Base-by-base conservation (phyloP, 1,140 invertebrate species). In the Pygmarrhopalites habei region DNA sequence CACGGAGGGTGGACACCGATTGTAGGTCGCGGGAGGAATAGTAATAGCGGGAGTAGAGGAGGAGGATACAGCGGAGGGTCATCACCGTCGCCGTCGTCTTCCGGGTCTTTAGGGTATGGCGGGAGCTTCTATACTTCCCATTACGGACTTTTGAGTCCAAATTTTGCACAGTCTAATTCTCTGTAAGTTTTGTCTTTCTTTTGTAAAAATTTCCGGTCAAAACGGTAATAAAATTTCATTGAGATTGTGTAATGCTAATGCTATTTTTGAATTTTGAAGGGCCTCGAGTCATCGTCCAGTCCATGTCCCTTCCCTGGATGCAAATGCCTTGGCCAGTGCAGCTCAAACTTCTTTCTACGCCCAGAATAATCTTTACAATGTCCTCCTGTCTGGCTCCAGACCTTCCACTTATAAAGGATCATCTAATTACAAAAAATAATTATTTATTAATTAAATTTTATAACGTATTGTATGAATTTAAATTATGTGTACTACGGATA, bases 121-220 rank as follows among this genome's bases (percentile, higher is more conserved):
- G 58, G 58, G n/a, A 51, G 58, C 29, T 51, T 28, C 30, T 32
- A 60, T 21, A 60, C 58, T 3, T 1, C 7, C n/a, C n/a, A n/a
- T 60, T 60, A 26, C 29, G 58, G 58, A 7, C 30, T 3, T 35
- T 0, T 60, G 17, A 32, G 44, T 15, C 44, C 58, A 15, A 60
- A 60, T 35, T 60, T 60, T 60, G 58, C 58, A 26, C 29, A 60
- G 29, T 25, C 23, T 15, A 46, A 46, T 23, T 25, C 26, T 17
- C 21, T 29, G 19, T 17, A 2, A 21, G 44, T 41, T 41, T 41
- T 12, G 10, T 41, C 39, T 12, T 41, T 41, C 39, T 41, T 41
- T 41, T 41, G 10, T 41, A 12, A 10, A 12, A n/a, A 41, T 41
- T 12, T n/a, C 39, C n/a, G 10, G 21, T 49, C 7, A 5, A 49